Percentiles rank a stretch among this genome's conserved stretches.
phyloP scores from a whole-genome alignment of 2,113 vertebrate genomes.

The Chaenocephalus aceratus region DNA sequence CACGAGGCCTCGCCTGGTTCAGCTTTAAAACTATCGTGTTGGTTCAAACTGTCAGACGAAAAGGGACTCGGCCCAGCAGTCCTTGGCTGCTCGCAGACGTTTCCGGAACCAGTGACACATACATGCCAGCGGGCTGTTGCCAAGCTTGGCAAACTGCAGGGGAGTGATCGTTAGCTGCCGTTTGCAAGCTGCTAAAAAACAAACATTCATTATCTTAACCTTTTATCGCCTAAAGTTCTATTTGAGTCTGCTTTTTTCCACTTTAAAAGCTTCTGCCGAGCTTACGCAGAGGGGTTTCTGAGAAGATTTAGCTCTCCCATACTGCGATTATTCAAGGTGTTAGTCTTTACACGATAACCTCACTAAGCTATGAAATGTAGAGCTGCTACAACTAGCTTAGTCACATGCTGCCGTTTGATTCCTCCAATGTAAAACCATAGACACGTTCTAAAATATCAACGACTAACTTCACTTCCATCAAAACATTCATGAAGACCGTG shows the following conservation, averaged over 20 bases:
- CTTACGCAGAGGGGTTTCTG: conserved; percentile 34
- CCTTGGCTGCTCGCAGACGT: conserved; percentile 50
- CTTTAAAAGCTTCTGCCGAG: conserved; percentile 51
- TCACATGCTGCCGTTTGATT: background rate
- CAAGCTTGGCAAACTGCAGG: conserved; percentile 56
- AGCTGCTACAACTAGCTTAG: background rate
- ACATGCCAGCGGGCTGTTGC: conserved; percentile 64
- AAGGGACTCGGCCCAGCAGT: conserved; percentile 28
- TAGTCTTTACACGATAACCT: conserved; percentile 7
- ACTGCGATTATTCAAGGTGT: conserved; percentile 35
- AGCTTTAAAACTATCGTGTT: conserved; percentile 11
- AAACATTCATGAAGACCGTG: too few species aligned
- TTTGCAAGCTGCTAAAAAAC: conserved; percentile 65
- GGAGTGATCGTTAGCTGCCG: conserved; percentile 61
- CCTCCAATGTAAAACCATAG: background rate
- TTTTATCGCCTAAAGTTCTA: conserved; percentile 43
- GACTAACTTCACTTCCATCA: too few species aligned
- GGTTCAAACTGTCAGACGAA: background rate
- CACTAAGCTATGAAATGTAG: conserved; percentile 1
- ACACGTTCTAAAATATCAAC: too few species aligned
- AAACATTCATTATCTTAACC: conserved; percentile 67
- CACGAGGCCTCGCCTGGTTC: background rate
- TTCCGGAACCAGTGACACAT: conserved; percentile 58
- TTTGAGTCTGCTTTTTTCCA: conserved; percentile 31
- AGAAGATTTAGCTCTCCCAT: conserved; percentile 31